A percentile compares a stretch with the other conserved stretches of the same genome.
Evolutionary conservation across 2,797 vertebrate species (phyloP).

Genomic region (Toxotes lorentzi): DNA sequence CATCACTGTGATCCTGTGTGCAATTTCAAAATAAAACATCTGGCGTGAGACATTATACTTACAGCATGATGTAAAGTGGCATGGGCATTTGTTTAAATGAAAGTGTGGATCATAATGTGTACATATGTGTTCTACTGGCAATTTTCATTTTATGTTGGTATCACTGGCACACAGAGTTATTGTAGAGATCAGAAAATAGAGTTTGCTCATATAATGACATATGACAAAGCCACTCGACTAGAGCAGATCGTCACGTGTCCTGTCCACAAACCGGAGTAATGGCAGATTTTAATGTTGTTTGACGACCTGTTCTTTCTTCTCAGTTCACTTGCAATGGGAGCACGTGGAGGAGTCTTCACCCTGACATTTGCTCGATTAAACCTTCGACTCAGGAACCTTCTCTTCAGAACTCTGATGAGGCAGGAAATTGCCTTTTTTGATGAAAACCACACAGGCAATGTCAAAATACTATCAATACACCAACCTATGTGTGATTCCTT

Average conservation of each 20-base stretch:
- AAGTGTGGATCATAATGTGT: neutral
- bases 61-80: too few relatives aligned
- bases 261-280: neutral
- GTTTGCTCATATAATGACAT: neutral
- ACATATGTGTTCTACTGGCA: neutral
- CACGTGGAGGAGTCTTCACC: conserved; percentile 94
- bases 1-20: neutral
- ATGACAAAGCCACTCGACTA: neutral
- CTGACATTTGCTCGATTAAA: conserved; percentile 93
- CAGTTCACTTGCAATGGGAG: conserved; percentile 92
- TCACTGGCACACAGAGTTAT: neutral
- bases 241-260: neutral
- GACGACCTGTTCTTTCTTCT: conserved; percentile 40
- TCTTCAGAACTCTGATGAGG: conserved; percentile 92
- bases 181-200: too few relatives aligned
- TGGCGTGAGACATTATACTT: neutral
- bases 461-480: neutral
- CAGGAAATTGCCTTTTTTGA: conserved; percentile 98
- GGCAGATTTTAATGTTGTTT: neutral
- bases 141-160: neutral
- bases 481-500: neutral
- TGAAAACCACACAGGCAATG: conserved; percentile 93
- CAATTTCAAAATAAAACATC: neutral
- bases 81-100: neutral
- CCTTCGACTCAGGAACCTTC: conserved; percentile 92